Evolutionary conservation across 2,888 invertebrate genomes (phyloP).

Genomic region (Mythimna albipuncta): DNA sequence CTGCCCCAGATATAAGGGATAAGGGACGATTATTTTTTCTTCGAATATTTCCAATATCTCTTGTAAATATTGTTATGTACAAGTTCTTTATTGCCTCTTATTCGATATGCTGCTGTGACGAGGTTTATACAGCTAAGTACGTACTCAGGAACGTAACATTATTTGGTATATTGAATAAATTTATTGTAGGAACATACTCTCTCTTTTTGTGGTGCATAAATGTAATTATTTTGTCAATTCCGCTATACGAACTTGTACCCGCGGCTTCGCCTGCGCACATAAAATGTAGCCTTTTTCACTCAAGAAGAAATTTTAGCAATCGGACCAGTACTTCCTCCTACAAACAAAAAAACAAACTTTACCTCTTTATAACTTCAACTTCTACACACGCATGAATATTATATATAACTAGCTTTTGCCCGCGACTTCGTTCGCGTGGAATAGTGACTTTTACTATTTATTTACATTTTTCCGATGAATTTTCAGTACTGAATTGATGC

Average conservation of each 20-base stretch:
- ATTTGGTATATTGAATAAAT: not conserved
- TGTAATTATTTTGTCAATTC: not conserved
- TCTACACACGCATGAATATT: no score
- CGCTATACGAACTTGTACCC: not conserved
- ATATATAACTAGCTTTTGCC: no score
- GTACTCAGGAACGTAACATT: not conserved
- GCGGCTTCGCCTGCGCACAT: no score
- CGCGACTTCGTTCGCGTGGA: no score
- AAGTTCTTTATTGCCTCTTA: constrained; percentile 37
- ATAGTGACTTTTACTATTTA: no score
- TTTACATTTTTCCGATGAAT: no score
- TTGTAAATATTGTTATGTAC: constrained; percentile 53
- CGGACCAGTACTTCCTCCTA: no score
- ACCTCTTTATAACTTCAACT: no score
- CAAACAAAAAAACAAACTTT: no score
- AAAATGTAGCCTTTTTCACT: no score
- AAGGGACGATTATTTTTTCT: constrained; percentile 42
- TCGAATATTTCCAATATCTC: constrained; percentile 49
- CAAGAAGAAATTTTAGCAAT: no score
- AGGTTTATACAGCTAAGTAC: constrained; percentile 6
- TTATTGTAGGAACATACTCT: not conserved
- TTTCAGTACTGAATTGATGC: no score
- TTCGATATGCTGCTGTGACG: constrained; percentile 25
- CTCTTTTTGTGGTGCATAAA: not conserved
- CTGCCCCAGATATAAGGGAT: constrained; percentile 34